Evolutionary conservation across 2,113 vertebrate species (phyloP).

Genomic region (Microtus montanus): DNA sequence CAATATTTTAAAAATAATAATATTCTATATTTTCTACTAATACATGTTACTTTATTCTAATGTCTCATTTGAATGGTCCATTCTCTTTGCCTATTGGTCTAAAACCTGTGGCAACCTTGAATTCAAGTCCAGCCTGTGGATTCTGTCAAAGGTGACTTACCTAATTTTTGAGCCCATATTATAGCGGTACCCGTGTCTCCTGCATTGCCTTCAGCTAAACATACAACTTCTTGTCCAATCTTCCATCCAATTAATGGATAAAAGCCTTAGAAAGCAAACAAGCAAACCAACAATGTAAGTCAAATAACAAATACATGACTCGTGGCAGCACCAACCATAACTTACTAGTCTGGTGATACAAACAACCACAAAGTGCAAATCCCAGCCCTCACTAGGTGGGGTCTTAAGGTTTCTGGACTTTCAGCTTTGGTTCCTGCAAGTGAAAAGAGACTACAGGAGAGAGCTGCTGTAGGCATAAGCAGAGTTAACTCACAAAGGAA

Average conservation of each 20-base stretch:
- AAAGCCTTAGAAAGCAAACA: constrained; percentile 86
- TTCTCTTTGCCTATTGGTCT: not conserved
- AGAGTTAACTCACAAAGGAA: not conserved
- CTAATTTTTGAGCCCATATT: constrained; percentile 93
- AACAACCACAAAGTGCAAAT: not conserved
- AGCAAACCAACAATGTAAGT: constrained; percentile 7
- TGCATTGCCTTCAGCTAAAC: constrained; percentile 93
- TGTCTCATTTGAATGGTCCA: not conserved
- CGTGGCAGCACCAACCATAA: not conserved
- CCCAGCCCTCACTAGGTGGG: not conserved
- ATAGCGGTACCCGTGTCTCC: constrained; percentile 93
- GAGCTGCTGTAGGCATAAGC: not conserved
- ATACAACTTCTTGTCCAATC: constrained; percentile 94
- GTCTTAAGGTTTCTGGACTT: not conserved
- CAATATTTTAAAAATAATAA: not conserved
- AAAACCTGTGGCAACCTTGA: not conserved
- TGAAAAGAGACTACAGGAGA: not conserved
- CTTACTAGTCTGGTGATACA: not conserved
- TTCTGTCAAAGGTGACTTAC: constrained; percentile 86
- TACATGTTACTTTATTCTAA: not conserved
- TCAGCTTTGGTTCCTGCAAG: not conserved
- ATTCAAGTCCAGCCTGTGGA: not conserved
- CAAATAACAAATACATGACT: not conserved
- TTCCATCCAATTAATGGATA: constrained; percentile 99
- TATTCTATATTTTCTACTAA: constrained; percentile 23